A percentile compares a stretch with the other conserved stretches of the same genome.
phyloP scores from a whole-genome alignment of 2,797 vertebrate genomes.

The Scleropages formosus region DNA sequence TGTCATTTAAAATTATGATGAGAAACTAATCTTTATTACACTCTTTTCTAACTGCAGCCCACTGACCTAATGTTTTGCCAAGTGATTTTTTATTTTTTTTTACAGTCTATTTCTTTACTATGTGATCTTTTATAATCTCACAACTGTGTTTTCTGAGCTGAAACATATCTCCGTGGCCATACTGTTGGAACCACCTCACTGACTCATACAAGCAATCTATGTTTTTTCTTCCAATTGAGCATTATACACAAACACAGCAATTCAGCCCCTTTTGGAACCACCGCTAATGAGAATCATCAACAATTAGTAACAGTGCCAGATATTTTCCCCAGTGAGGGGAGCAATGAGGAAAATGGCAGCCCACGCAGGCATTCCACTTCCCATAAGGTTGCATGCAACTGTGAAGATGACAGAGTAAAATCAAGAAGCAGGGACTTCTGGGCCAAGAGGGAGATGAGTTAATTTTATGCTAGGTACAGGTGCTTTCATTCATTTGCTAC shows the following conservation, averaged over 20 bases:
- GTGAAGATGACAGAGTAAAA: neutral
- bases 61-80: no score
- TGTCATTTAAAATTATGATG: no score
- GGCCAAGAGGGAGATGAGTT: neutral
- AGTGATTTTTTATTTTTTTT: no score
- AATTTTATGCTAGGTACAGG: constrained; percentile 4
- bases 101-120: no score
- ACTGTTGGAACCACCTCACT: neutral
- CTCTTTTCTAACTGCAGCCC: no score
- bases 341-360: neutral
- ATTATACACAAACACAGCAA: no score
- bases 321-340: neutral
- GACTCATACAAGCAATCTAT: neutral
- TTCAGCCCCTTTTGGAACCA: no score
- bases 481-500: constrained; percentile 4
- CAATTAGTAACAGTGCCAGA: neutral
- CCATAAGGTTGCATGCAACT: neutral
- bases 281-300: constrained; percentile 3
- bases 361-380: neutral
- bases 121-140: neutral
- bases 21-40: no score
- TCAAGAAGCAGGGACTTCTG: neutral
- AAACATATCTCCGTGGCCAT: no score
- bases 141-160: no score
- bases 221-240: neutral